These are phyloP conservation scores for Brienomyrus longianalis DNA, from an alignment of 2,113 vertebrate species.

Conservation along the genomic window DNA sequence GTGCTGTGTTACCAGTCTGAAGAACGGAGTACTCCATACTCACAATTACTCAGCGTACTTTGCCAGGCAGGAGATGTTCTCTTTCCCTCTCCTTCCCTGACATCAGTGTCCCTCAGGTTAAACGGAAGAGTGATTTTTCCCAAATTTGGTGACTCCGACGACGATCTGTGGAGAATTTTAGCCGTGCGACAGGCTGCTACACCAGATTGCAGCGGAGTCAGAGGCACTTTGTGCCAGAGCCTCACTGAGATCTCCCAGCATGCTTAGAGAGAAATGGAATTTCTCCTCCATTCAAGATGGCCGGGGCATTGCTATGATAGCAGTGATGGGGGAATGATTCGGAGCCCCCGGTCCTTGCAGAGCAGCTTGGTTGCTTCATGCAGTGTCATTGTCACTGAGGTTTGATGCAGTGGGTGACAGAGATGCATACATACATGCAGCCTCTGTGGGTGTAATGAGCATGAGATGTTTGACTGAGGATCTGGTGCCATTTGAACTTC, in stretches of 20 bases:
- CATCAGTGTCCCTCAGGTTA: background rate
- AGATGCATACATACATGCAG: background rate
- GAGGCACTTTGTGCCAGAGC: background rate
- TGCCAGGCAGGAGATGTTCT: background rate
- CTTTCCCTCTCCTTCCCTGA: background rate
- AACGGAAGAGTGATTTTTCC: background rate
- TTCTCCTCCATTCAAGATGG: conserved; percentile 11
- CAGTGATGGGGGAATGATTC: background rate
- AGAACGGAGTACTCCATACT: background rate
- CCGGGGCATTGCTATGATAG: background rate
- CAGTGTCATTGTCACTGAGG: background rate
- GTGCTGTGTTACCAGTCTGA: background rate
- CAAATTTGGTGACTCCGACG: background rate
- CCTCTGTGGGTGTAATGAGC: background rate
- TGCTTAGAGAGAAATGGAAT: background rate
- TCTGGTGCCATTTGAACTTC: background rate
- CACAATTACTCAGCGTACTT: background rate
- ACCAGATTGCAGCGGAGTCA: background rate
- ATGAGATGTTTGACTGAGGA: background rate
- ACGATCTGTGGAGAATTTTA: no score
- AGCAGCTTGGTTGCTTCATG: background rate
- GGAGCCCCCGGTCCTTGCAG: no score
- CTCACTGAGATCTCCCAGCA: background rate
- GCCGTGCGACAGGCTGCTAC: background rate
- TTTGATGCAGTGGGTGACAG: background rate